Evolutionary conservation across 2,113 vertebrate genomes (phyloP), one percentile per base, ranked within the genome.

Genomic region (Chloropsis hardwickii): DNA sequence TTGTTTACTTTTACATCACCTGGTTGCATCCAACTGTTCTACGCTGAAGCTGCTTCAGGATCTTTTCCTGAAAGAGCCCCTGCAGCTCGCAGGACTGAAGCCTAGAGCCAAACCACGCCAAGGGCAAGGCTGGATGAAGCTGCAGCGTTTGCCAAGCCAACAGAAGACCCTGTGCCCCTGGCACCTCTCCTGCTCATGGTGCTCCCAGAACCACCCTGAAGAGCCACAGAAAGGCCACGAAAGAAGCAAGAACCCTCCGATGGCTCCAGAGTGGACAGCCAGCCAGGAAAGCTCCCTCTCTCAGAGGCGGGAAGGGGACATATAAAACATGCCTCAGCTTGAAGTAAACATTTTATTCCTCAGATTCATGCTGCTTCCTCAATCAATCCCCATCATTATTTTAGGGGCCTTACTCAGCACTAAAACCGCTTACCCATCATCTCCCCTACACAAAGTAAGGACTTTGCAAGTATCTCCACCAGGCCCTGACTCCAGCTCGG

Each of bases 121-220:
- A 28, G 40, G 42, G 20, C 29, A 31, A 80, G 56, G 50, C 4
- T 11, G 8, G 84, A 39, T 5, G 53, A 65, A 24, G 37, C 28
- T 70, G 57, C 60, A 88, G 35, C 6, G 0, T 42, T 48, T 48
- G 31, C 47, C 51, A 60, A 84, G 62, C 47, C 80, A 53, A 22
- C 5, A 54, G 54, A 33, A 86, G 86, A 62, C 65, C 62, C 45
- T 2, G 4, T 40, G 37, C 56, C 24, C 50, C 31, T 7, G 7
- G 62, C 50, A 69, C 3, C 12, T 12, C 66, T 69, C 62, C 72
- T 17, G 33, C 22, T 57, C 57, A 1, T 1, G 37, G 37, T 37
- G 19, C 37, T 31, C 27, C 21, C 4, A 2, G 47, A 51, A 15
- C 16, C 12, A n/a, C 19, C 45, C 28, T 3, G 0, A 51, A 67